Percentiles rank a stretch among this genome's conserved stretches.
phyloP scores from a whole-genome alignment of 2,888 invertebrate species.

The Hipparchia semele region DNA sequence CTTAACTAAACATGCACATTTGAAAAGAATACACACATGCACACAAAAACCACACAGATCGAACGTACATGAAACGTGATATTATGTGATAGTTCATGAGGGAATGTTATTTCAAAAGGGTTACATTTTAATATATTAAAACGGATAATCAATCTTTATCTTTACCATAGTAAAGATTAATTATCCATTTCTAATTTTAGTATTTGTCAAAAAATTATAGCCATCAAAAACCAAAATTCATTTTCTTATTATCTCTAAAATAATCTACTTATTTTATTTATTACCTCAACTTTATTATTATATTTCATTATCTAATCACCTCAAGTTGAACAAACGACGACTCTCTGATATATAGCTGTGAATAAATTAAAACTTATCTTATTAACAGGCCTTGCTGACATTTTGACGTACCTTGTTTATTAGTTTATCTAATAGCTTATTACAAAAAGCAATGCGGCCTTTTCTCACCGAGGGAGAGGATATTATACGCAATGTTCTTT shows the following conservation, averaged over 20 bases:
- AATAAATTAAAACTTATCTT: constrained; percentile 27
- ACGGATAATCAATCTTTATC: no score
- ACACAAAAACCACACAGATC: no score
- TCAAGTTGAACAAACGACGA: constrained; percentile 15
- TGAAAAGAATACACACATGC: no score
- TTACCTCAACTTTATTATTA: not conserved
- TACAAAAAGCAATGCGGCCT: not conserved
- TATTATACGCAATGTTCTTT: not conserved
- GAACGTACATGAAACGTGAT: no score
- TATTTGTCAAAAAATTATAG: not conserved
- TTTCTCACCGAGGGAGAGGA: not conserved
- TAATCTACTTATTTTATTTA: constrained; percentile 20
- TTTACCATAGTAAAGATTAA: no score
- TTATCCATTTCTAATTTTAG: no score
- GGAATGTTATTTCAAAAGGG: no score
- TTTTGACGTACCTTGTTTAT: constrained; percentile 26
- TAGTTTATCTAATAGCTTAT: constrained; percentile 32
- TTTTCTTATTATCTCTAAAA: not conserved
- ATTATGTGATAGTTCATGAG: no score
- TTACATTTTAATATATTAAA: no score
- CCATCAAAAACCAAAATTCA: not conserved
- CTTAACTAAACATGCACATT: no score
- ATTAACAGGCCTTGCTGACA: constrained; percentile 20
- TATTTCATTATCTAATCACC: constrained; percentile 17
- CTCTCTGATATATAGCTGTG: not conserved